phyloP scores from a whole-genome alignment of 2,888 invertebrate genomes.

The Cephalotes varians region DNA sequence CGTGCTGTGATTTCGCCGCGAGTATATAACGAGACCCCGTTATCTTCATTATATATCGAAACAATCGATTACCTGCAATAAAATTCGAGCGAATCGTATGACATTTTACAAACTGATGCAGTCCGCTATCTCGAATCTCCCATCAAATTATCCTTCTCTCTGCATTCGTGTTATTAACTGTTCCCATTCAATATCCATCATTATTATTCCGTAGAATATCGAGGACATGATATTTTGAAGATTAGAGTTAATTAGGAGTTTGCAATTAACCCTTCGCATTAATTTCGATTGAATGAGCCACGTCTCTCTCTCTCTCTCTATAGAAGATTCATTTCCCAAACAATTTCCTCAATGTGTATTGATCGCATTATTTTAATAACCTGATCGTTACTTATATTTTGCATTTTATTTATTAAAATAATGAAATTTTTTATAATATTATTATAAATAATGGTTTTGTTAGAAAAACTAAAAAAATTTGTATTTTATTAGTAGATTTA shows the following conservation, averaged over 20 bases:
- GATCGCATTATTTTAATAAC: slow-evolving; percentile 33
- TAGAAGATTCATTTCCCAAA: slow-evolving; percentile 3
- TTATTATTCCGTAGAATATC: slow-evolving; percentile 29
- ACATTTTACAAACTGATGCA: slow-evolving; percentile 31
- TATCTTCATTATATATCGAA: slow-evolving; percentile 76
- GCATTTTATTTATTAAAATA: not conserved
- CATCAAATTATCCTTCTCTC: slow-evolving; percentile 10
- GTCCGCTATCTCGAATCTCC: slow-evolving; percentile 13
- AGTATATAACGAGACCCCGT: slow-evolving; percentile 67
- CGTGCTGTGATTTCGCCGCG: slow-evolving; percentile 74
- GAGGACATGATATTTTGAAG: slow-evolving; percentile 13
- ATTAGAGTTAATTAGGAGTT: slow-evolving; percentile 40
- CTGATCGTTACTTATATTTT: not conserved
- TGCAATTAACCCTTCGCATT: slow-evolving; percentile 11
- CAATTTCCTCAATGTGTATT: slow-evolving; percentile 2
- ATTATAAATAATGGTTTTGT: not conserved
- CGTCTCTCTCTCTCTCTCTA: too few species aligned
- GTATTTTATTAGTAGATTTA: not conserved
- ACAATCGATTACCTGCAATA: slow-evolving; percentile 79
- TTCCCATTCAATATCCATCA: slow-evolving; percentile 4
- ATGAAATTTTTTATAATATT: not conserved
- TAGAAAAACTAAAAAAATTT: not conserved
- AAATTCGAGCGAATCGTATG: slow-evolving; percentile 66
- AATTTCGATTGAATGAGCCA: not conserved
- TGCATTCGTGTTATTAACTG: slow-evolving; percentile 21